Conservation (phyloP, 92 coral and sea anemone species). For the Galaxea fascicularis region DNA sequence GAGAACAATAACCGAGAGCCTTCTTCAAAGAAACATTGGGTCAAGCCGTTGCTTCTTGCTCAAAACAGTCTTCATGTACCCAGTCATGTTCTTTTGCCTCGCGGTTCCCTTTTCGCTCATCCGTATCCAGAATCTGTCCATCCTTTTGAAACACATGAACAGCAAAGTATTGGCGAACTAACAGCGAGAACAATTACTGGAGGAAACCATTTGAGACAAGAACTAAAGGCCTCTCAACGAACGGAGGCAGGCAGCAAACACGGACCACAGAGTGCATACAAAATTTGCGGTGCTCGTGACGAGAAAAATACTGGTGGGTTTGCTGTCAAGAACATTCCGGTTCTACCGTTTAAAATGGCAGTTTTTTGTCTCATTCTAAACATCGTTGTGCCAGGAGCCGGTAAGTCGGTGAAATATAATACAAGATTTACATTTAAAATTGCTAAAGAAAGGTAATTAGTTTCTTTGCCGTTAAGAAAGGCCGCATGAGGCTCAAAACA, state of each 20-base stretch:
- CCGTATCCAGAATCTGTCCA: slow-evolving; percentile 72
- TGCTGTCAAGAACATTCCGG: slow-evolving; percentile 65
- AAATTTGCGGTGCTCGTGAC: not conserved
- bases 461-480: not conserved
- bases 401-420: slow-evolving; percentile 46
- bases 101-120: slow-evolving; percentile 68
- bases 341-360: slow-evolving; percentile 83
- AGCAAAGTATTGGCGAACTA: slow-evolving; percentile 53
- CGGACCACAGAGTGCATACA: not conserved
- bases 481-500: not conserved
- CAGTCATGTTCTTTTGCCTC: slow-evolving; percentile 75
- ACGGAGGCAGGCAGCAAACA: not conserved
- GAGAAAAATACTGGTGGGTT: not conserved
- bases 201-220: slow-evolving; percentile 2
- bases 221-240: not conserved
- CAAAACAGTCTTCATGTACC: slow-evolving; percentile 78
- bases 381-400: slow-evolving; percentile 85
- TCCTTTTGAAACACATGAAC: slow-evolving; percentile 67
- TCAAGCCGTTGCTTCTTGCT: slow-evolving; percentile 34
- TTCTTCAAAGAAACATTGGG: not conserved
- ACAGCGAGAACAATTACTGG: slow-evolving; percentile 9
- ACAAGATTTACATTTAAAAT: not conserved
- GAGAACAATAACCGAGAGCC: slow-evolving; percentile 7
- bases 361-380: slow-evolving; percentile 89
- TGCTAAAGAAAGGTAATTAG: not conserved